A percentile compares a stretch with the other conserved stretches of the same genome.
Evolutionary conservation across 2,888 invertebrate genomes (phyloP).

Genomic region (Heliconius ethilla): DNA sequence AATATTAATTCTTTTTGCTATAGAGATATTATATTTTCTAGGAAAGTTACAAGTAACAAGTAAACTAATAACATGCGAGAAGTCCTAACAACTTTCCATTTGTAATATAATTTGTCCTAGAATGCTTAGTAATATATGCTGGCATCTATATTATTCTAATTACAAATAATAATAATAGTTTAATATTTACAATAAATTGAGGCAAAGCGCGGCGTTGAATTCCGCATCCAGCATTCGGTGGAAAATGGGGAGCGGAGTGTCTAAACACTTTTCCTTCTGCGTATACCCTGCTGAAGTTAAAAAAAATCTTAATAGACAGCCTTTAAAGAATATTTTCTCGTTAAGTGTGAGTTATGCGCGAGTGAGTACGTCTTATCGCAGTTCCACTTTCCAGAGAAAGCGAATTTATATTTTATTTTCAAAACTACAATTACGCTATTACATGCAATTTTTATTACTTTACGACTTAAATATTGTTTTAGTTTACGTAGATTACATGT

Average conservation of each 20-base stretch:
- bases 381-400: conserved; percentile 76
- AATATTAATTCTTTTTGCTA: too few relatives aligned
- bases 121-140: background rate
- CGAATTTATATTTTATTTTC: conserved; percentile 53
- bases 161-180: background rate
- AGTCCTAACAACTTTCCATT: conserved; percentile 5
- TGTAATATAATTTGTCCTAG: background rate
- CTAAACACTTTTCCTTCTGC: background rate
- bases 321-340: conserved; percentile 45
- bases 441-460: background rate
- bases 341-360: conserved; percentile 54
- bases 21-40: background rate
- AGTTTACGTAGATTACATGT: background rate
- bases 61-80: background rate
- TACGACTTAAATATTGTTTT: background rate
- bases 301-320: background rate
- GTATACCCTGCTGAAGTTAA: background rate
- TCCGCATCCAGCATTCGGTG: background rate
- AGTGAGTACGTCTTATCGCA: conserved; percentile 60
- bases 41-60: background rate
- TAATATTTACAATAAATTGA: background rate
- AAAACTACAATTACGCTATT: conserved; percentile 33
- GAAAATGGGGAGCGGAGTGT: background rate
- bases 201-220: background rate
- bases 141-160: background rate